Base-by-base conservation (phyloP, 2,113 vertebrate species). In the Entelurus aequoreus region DNA sequence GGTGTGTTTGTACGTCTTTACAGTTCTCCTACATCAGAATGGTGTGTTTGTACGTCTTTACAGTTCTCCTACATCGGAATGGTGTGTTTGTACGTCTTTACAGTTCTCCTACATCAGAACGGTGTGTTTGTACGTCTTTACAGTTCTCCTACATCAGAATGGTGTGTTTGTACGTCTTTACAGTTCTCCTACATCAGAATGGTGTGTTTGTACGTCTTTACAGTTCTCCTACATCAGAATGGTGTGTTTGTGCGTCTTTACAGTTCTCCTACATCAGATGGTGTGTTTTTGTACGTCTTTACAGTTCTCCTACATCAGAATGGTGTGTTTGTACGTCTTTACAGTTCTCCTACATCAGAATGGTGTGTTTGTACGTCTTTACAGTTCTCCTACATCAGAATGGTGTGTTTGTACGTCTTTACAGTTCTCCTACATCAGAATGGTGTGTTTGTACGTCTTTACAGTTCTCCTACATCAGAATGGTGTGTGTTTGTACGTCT, bases 401-500 rank as follows among this genome's bases (percentile, higher is more conserved):
- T 69, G 21, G 35, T 50, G 48, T 50, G 48, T 50, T 19, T 19
- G 96, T 93, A 82, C 82, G 91, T 81, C 6, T 10, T 21, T 0
- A 58, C 6, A 44, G 3, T 50, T n/a, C 44, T n/a, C 7, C 5
- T 3, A 0, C 15, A n/a, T 60, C 5, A 62, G 8, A 60, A 13
- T 69, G 21, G 48, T n/a, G n/a, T 50, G 48, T 50, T 19, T 19
- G 96, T 93, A 82, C 82, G 91, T 81, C 6, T 10, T 21, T 0
- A 58, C 6, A 44, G 3, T 50, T n/a, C 44, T n/a, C 7, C 5
- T 3, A 0, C 15, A n/a, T 62, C 5, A 62, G 8, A 60, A 13
- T 69, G 21, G n/a, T n/a, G 35, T 50, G 48, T 50, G 48, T 50
- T 19, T 19, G 96, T 93, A 82, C 82, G 91, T 81, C 6, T 10